Base-by-base conservation (phyloP, 2,113 vertebrate species). In the Columba janthina region DNA sequence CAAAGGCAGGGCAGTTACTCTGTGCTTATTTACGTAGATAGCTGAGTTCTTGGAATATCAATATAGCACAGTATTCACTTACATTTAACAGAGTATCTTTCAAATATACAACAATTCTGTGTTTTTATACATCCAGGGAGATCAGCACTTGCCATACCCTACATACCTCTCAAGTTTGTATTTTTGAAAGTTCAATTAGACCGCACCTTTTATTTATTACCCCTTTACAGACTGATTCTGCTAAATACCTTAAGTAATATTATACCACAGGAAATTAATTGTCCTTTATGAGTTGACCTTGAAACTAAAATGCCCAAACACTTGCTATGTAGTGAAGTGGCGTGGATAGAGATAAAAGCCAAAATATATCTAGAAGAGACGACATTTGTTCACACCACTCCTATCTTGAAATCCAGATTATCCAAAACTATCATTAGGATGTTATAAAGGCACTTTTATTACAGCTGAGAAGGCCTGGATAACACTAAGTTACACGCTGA, bases 351-450 rank as follows among this genome's bases (percentile, higher is more conserved):
- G 81, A 96, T 51, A 93, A 97, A 96, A 97, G 91, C 78, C 81
- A 94, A 40, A 96, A 64, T 22, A 66, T 67, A 73, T 53, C 94
- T 90, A 79, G 91, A 89, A 96, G 70, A 96, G 71, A 88, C 67
- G 24, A 71, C 93, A 92, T 74, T 95, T 95, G 69, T 91, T 97
- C 86, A 91, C 56, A 76, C 56, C 64, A 88, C 58, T 93, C 82
- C 72, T 94, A 88, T 95, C 85, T 74, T 73, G 89, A 97, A 94
- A 79, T 71, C 85, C 82, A 96, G 81, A 95, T 97, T 79, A 97
- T 79, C 71, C 74, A 38, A 94, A 95, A 89, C 65, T 51, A 80
- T 85, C 74, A 90, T 78, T 83, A 96, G 64, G 96, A 70, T 89
- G 54, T 61, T 75, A 75, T 14, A 93, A 95, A 85, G 64, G 76